Evolutionary conservation across 2,113 vertebrate species (phyloP), one percentile per base, ranked within the genome.

Genomic region (Chaetops frenatus): DNA sequence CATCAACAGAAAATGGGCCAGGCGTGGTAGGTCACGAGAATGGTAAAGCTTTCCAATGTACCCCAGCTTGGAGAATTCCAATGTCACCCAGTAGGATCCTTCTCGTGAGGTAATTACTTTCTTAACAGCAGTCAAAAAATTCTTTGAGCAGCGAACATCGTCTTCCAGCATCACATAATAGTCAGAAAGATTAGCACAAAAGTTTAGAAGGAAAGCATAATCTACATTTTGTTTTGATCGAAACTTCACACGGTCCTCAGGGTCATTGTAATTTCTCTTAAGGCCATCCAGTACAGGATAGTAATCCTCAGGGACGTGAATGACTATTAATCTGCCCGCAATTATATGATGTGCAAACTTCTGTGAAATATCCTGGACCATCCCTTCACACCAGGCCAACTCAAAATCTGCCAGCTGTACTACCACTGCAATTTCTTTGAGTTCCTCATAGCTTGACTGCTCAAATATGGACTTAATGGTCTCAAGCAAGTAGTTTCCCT

Each of bases 101-200:
- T 99, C 99, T 79, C 99, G 97, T 56, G 99, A 99, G 35, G 98
- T 98, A 94, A 99, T 98, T 61, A 99, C 99, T 98, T 99, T 99
- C 97, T 99, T 99, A 94, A 99, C 98, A n/a, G 98, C 98, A 17
- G 98, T 99, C 97, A 99, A 98, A 90, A 99, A 99, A 96, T 99
- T 99, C 95, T 98, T 98, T 64, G 99, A 99, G 96, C 99, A 99
- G 78, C 98, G 98, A 42, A 99, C 99, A 0, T 99, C 99, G 6
- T 99, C 99, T 96, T 99, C 99, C 64, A 99, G 89, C 99, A 99
- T 99, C 96, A 99, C 98, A 86, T 99, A 99, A 96, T 99, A 99
- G 71, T 99, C 98, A n/a, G 99, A 99, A 38, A 99, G 98, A 96
- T 99, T 99, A 48, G 99, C 99, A 98, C 99, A 99, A 92, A 99